A percentile compares a stretch with the other conserved stretches of the same genome.
Evolutionary conservation across 2,888 invertebrate species (phyloP).

Genomic region (Catocala nupta): DNA sequence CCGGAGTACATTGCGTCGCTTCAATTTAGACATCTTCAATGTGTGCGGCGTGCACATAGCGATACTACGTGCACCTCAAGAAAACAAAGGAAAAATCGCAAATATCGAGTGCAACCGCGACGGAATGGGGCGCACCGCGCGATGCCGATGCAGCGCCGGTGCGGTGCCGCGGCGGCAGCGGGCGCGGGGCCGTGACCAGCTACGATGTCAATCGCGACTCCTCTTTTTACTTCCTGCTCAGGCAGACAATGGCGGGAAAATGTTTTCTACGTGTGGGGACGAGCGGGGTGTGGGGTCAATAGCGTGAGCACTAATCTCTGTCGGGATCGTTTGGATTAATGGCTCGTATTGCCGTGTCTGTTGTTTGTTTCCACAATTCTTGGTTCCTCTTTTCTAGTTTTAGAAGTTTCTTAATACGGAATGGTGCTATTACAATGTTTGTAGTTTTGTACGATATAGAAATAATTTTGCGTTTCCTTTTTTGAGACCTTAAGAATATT

Average conservation of each 20-base stretch:
- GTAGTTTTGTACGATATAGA: slow-evolving; percentile 38
- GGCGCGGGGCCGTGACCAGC: slow-evolving; percentile 53
- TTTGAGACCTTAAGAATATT: slow-evolving; percentile 22
- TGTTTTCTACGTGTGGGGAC: slow-evolving; percentile 78
- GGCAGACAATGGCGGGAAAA: slow-evolving; percentile 83
- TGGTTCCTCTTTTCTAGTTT: slow-evolving; percentile 71
- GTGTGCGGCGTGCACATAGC: slow-evolving; percentile 28
- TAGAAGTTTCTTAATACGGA: slow-evolving; percentile 70
- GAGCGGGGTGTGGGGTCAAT: slow-evolving; percentile 74
- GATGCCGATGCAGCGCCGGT: slow-evolving; percentile 30
- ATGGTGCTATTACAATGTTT: slow-evolving; percentile 53
- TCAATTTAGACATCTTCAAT: slow-evolving; percentile 35
- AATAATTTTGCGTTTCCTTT: slow-evolving; percentile 10
- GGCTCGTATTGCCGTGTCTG: slow-evolving; percentile 82
- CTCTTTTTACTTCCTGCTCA: slow-evolving; percentile 77
- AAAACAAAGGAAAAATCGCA: slow-evolving; percentile 69
- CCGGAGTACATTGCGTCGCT: slow-evolving; percentile 53
- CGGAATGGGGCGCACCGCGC: slow-evolving; percentile 16
- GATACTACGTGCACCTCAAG: slow-evolving; percentile 57
- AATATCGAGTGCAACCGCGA: slow-evolving; percentile 45
- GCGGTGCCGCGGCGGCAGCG: slow-evolving; percentile 26
- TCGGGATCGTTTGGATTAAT: slow-evolving; percentile 83
- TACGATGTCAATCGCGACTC: slow-evolving; percentile 79
- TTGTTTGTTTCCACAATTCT: slow-evolving; percentile 79
- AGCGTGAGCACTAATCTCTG: slow-evolving; percentile 83